phyloP scores from a whole-genome alignment of 2,797 vertebrate genomes.

The Leuciscus waleckii region DNA sequence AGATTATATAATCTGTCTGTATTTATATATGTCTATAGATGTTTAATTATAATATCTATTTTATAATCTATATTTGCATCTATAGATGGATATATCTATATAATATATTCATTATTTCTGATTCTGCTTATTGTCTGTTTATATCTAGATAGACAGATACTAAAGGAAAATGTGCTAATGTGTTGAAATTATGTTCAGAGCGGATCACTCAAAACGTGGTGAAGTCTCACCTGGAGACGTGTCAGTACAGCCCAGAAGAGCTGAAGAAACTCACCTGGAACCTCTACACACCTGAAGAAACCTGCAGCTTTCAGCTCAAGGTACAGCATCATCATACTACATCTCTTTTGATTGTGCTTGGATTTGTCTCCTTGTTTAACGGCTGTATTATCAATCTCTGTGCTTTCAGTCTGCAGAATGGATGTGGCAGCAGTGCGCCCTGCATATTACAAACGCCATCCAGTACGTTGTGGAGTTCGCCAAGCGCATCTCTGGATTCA shows the following conservation, averaged over 20 bases:
- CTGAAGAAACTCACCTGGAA: conserved; percentile 87
- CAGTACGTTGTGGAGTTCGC: conserved; percentile 95
- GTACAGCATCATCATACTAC: conserved; percentile 64
- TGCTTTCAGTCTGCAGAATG: conserved; percentile 84
- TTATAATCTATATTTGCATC: neutral
- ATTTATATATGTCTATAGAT: neutral
- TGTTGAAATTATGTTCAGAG: conserved; percentile 73
- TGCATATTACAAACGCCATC: conserved; percentile 91
- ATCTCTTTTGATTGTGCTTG: neutral
- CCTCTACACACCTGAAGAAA: conserved; percentile 87
- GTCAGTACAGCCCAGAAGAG: conserved; percentile 89
- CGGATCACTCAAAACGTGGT: conserved; percentile 88
- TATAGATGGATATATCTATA: neutral
- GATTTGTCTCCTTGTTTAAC: neutral
- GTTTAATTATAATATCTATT: neutral
- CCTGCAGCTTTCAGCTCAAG: conserved; percentile 85
- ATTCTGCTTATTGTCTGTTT: neutral
- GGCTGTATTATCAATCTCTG: conserved; percentile 7
- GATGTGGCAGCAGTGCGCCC: conserved; percentile 93
- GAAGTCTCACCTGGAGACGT: conserved; percentile 90
- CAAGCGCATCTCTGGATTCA: conserved; percentile 90
- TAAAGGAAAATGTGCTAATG: conserved; percentile 12
- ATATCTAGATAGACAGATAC: neutral
- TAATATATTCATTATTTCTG: neutral
- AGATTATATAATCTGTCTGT: neutral